Conservation (phyloP, 2,888 invertebrate species). For the Leucoma salicis region DNA sequence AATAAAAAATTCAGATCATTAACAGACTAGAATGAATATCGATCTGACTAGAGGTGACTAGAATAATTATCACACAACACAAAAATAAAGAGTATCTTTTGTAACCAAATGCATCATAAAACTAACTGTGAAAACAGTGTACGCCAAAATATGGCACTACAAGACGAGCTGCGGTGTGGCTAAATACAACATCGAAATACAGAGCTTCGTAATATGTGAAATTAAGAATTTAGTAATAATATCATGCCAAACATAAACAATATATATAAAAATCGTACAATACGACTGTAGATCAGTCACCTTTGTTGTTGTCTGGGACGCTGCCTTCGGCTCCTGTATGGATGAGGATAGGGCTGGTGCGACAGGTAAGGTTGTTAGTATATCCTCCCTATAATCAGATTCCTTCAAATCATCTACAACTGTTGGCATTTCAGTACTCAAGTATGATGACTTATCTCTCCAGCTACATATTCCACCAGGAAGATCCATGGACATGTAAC, state of each 20-base stretch:
- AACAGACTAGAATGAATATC: slow-evolving; percentile 52
- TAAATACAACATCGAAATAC: slow-evolving; percentile 67
- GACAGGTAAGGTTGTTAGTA: slow-evolving; percentile 73
- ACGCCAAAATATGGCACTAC: slow-evolving; percentile 72
- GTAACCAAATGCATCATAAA: slow-evolving; percentile 45
- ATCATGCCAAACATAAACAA: slow-evolving; percentile 80
- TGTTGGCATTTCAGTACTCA: slow-evolving; percentile 81
- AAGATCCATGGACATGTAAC: slow-evolving; percentile 86
- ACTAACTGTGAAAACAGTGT: slow-evolving; percentile 47
- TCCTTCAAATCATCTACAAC: slow-evolving; percentile 42
- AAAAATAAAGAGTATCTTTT: slow-evolving; percentile 38
- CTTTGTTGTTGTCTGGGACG: slow-evolving; percentile 67
- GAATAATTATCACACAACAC: slow-evolving; percentile 61
- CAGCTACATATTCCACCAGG: slow-evolving; percentile 91
- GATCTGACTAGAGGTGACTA: slow-evolving; percentile 58
- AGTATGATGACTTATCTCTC: slow-evolving; percentile 90
- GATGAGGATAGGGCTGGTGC: slow-evolving; percentile 69
- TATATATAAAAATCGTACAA: slow-evolving; percentile 76
- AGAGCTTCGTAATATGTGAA: slow-evolving; percentile 68
- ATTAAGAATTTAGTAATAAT: slow-evolving; percentile 75
- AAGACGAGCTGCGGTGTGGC: slow-evolving; percentile 73
- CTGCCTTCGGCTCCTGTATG: slow-evolving; percentile 66
- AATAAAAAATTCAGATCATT: slow-evolving; percentile 50
- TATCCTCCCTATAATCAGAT: slow-evolving; percentile 67
- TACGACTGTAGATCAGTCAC: slow-evolving; percentile 79